Percentiles rank a stretch among this genome's conserved stretches.
Evolutionary conservation across 2,797 vertebrate species (phyloP).

Genomic region (Enteromius radiatus): DNA sequence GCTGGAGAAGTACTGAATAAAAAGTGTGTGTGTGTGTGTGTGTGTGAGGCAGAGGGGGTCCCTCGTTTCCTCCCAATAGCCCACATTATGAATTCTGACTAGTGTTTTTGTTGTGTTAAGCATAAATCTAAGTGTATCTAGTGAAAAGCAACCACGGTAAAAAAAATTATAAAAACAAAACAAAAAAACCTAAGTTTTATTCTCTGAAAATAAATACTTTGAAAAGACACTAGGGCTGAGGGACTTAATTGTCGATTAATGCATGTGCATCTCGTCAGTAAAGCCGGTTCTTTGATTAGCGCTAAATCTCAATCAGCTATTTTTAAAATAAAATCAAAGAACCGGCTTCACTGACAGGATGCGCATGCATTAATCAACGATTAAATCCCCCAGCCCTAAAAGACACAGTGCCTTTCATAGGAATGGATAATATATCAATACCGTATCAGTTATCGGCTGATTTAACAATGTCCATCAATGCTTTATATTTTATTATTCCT

Average conservation of each 20-base stretch:
- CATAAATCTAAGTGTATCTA: neutral
- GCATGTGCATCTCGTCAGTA: too few relatives aligned
- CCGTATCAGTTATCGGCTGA: neutral
- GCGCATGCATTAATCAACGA: too few relatives aligned
- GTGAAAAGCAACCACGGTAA: too few relatives aligned
- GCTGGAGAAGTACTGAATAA: constrained; percentile 11
- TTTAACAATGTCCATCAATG: neutral
- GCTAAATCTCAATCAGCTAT: too few relatives aligned
- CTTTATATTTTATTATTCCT: neutral
- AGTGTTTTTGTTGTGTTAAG: neutral
- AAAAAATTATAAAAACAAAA: too few relatives aligned
- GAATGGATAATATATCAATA: neutral
- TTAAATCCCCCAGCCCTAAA: too few relatives aligned
- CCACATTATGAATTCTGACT: constrained; percentile 19
- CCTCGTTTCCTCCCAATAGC: neutral
- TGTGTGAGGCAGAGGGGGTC: neutral
- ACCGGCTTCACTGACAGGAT: too few relatives aligned
- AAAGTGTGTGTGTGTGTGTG: neutral
- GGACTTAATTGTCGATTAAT: too few relatives aligned
- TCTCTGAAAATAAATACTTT: neutral
- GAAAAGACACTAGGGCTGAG: too few relatives aligned
- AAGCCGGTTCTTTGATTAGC: too few relatives aligned
- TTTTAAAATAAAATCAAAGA: too few relatives aligned
- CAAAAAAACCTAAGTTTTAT: neutral
- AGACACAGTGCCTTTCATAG: neutral